Evolutionary conservation across 2,113 vertebrate genomes (phyloP), one percentile per base, ranked within the genome.

Genomic region (Dissostichus mawsoni): DNA sequence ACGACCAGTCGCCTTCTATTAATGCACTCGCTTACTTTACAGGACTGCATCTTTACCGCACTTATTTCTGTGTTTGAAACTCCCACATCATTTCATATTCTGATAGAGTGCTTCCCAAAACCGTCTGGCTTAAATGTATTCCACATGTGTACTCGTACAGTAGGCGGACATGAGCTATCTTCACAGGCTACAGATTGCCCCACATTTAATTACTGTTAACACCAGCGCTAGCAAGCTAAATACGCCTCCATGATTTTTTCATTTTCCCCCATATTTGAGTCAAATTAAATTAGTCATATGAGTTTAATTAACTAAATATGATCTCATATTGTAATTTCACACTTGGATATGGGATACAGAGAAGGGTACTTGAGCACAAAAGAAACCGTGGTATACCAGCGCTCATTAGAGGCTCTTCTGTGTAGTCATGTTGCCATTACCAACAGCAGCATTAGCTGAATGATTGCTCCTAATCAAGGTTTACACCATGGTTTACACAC

Each of bases 1-100:
- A 89, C 83, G 86, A 89, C 94, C 94, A 90, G 93, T 94, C 89
- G 76, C 85, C 58, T 93, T 94, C 92, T 96, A 85, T 94, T 94
- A 95, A 96, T 95, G 84, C 79, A 69, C 84, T 87, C 78, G 81
- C 92, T 79, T 90, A 85, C 69, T 89, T 92, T 81, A 81, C 70
- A 73, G 74, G 41, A 69, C 65, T 56, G 67, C 74, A 82, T 90
- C 78, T 85, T 88, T 84, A 80, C 70, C 83, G 80, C 20, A 12
- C 74, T 92, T 85, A 51, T 85, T 78, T 25, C 59, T 70, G 51
- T 69, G 78, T 82, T 83, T 81, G 65, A 85, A 89, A 82, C 79
- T 74, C 70, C 71, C 85, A 72, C 56, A 41, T 71, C 45, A 61
- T 80, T 87, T 81, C 69, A 84, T 73, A 88, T 84, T 85, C 82